Conservation (phyloP, 2,888 invertebrate species). For the Philopedon plagiatum region DNA sequence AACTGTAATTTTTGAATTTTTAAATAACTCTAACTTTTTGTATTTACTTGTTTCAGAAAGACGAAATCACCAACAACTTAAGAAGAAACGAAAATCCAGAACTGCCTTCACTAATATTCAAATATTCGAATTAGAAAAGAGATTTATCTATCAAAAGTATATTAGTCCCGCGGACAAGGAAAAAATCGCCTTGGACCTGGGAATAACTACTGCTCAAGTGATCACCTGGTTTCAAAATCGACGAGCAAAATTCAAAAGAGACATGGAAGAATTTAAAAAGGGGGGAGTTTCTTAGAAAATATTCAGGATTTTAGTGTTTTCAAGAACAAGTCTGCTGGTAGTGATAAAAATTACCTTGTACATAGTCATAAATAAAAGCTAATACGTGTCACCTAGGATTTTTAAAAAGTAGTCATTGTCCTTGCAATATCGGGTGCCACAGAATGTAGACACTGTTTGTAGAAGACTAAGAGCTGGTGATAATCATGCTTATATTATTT, state of each 20-base stretch:
- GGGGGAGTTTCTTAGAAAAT: conserved; percentile 93
- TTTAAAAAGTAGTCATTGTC: too few species aligned
- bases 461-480: too few species aligned
- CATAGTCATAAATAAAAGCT: conserved; percentile 67
- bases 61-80: conserved; percentile 91
- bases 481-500: too few species aligned
- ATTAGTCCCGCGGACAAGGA: conserved; percentile 97
- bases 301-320: conserved; percentile 92
- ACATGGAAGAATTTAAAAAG: conserved; percentile 97
- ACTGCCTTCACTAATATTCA: conserved; percentile 99
- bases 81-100: conserved; percentile 97
- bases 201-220: conserved; percentile 98
- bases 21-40: neutral
- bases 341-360: conserved; percentile 76
- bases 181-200: conserved; percentile 94
- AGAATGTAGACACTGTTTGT: too few species aligned
- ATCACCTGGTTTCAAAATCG: conserved; percentile 98
- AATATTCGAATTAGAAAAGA: conserved; percentile 97
- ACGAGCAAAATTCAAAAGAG: conserved; percentile 94
- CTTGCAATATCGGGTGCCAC: too few species aligned
- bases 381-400: too few species aligned
- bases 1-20: too few species aligned
- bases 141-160: conserved; percentile 98
- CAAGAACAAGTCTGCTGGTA: conserved; percentile 87
- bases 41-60: conserved; percentile 77